Evolutionary conservation across 2,797 vertebrate genomes (phyloP), one percentile per base, ranked within the genome.

Genomic region (Paramormyrops hopkinsi): DNA sequence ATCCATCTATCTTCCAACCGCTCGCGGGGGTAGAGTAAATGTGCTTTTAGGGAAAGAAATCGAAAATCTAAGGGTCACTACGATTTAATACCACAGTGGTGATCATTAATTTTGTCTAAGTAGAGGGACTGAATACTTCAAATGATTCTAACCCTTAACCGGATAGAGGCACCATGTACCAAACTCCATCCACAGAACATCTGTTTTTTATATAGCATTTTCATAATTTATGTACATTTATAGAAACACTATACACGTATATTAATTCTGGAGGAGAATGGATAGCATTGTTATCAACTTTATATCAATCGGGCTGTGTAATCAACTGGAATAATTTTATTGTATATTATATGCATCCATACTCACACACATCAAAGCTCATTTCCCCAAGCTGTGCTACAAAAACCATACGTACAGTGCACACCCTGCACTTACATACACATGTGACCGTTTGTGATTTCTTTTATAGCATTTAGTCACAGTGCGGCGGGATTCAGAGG

Each of bases 381-480:
- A 87, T 54, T 51, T 2, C 50, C 87, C 33, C 12, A 56, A 54
- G 54, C 65, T 0, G 3, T 8, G n/a, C 56, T 86, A 76, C 22
- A 73, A 25, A 88, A 88, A 48, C 17, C 65, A 44, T 62, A 46
- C n/a, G 29, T 53, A 3, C n/a, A 3, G 89, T 25, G 79, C 22
- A 87, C 69, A 88, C 89, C 86, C 89, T 88, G 69, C 37, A 89
- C 33, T 87, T 89, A 89, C 12, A 25, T 62, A n/a, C 46, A 89
- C 17, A 87, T 79, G 37, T 59, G 65, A 87, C 85, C 62, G 14
- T 48, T 41, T 29, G 22, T 29, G 89, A 59, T n/a, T 33, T 54
- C 48, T 59, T 65, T 87, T 87, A 87, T 79, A 14, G 22, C 12
- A 3, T 1, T 19, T 48, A 44, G 19, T 19, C 86, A n/a, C 7